Evolutionary conservation across 2,113 vertebrate species (phyloP), one percentile per base, ranked within the genome.

Genomic region (Phainopepla nitens): DNA sequence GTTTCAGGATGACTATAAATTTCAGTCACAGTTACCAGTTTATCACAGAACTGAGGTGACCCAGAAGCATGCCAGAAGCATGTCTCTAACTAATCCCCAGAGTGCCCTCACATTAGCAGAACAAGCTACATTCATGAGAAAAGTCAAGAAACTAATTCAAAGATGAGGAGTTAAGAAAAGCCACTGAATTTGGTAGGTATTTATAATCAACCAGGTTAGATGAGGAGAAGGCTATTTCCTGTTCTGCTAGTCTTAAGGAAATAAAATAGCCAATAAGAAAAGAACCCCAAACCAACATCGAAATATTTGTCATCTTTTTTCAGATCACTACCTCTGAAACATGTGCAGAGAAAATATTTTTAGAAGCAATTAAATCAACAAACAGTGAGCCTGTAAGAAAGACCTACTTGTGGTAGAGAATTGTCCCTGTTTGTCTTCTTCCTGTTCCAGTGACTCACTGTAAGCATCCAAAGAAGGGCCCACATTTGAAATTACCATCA

Each of bases 61-160:
- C 84, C 61, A 68, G 70, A 42, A 91, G 65, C 69, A 39, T 3
- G 54, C 84, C 61, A 68, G 70, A 42, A 91, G 65, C 69, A 39
- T 3, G 54, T 76, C 47, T 78, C 87, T 73, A 90, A 81, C 88
- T 95, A 97, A 96, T 95, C 73, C 58, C 51, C 65, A 28, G 56
- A 56, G 47, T 90, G 57, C 36, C 72, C 39, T 90, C 82, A 78
- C 25, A 95, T 96, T 89, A 94, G 73, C 49, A 88, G 44, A 93
- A 87, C 58, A 95, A 91, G 33, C 41, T 68, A 73, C 58, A 77
- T 75, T 89, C 49, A 83, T 96, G 96, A 97, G 93, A 96, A 95
- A 95, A 97, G 91, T 76, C 71, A 96, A 96, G 90, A 96, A 97
- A 97, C 90, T 93, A 96, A 98, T 95, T 96, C 57, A 95, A 97